Evolutionary conservation across 1,140 invertebrate species (phyloP), one percentile per base, ranked within the genome.

Genomic region (Rhopalosiphum padi): DNA sequence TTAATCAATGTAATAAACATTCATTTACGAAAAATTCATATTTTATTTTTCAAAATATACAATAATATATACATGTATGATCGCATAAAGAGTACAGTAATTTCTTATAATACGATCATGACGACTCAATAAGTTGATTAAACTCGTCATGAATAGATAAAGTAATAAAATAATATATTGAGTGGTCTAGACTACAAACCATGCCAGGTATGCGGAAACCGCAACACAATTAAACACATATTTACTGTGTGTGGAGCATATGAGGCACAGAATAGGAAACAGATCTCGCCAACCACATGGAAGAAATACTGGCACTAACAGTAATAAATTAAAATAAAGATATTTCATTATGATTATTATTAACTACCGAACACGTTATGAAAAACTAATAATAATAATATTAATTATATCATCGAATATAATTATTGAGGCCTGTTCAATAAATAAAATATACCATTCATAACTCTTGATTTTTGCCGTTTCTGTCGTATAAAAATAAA

Each of bases 171-270:
- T 46, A 46, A 86, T 46, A 46, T 11, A 85, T n/a, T 3, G 85
- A 86, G 43, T 86, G 37, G 85, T 86, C 85, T 86, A 86, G 85
- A 86, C 85, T 41, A 86, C 25, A 30, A 46, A n/a, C 43, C 86
- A 87, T 87, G 86, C 30, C 86, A 48, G 86, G 86, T 48, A 48
- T 48, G 25, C 43, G 86, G 86, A 87, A 87, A 48, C 86, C 30
- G 30, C 41, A 85, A 43, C 37, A 41, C 83, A 46, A 87, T 87
- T 87, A 48, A 87, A 35, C 8, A 30, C 30, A 8, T 87, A 46
- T 87, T 87, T 48, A 22, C n/a, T 21, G 30, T 35, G 18, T 30
- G 85, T 46, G 15, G 6, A 8, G 7, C 15, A 46, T 87, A 87
- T 87, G 25, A 46, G 15, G 5, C 46, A 48, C 30, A 87, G 25